A percentile compares a stretch with the other conserved stretches of the same genome.
phyloP scores from a whole-genome alignment of 2,888 invertebrate genomes.

The Hydropsyche betteni region DNA sequence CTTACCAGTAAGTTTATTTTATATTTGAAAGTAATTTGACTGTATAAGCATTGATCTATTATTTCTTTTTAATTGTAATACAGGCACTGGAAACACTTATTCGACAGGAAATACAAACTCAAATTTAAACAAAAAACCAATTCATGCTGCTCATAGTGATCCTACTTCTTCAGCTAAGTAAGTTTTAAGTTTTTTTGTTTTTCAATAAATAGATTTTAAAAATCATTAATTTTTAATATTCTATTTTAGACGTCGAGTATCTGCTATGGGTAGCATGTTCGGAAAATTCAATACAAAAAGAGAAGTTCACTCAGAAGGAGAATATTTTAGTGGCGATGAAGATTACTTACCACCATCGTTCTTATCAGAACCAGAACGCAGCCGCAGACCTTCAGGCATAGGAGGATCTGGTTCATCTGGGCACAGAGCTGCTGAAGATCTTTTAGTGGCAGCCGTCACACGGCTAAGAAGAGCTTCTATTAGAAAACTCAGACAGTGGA shows the following conservation, averaged over 20 bases:
- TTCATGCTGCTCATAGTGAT: constrained; percentile 70
- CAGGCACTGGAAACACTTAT: constrained; percentile 39
- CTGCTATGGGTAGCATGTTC: constrained; percentile 51
- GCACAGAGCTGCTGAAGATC: constrained; percentile 67
- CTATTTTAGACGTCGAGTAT: constrained; percentile 47
- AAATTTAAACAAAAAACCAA: constrained; percentile 62
- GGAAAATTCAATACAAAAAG: constrained; percentile 48
- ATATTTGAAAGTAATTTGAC: constrained; percentile 55
- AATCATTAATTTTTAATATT: background rate
- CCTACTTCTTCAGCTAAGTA: constrained; percentile 62
- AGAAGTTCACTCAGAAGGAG: constrained; percentile 74
- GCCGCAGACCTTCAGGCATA: constrained; percentile 22
- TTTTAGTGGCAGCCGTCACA: constrained; percentile 76
- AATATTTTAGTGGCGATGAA: constrained; percentile 70
- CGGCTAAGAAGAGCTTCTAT: constrained; percentile 82
- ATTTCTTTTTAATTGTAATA: background rate
- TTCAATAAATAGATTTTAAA: background rate
- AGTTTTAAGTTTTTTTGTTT: background rate
- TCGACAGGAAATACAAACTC: constrained; percentile 35
- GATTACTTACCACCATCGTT: constrained; percentile 45
- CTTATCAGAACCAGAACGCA: constrained; percentile 35
- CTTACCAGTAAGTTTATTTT: constrained; percentile 61
- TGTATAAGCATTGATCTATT: background rate
- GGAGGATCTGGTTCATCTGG: constrained; percentile 30
- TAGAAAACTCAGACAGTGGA: constrained; percentile 81